Base-by-base conservation (phyloP, 2,888 invertebrate genomes). In the Plebejus melissa region DNA sequence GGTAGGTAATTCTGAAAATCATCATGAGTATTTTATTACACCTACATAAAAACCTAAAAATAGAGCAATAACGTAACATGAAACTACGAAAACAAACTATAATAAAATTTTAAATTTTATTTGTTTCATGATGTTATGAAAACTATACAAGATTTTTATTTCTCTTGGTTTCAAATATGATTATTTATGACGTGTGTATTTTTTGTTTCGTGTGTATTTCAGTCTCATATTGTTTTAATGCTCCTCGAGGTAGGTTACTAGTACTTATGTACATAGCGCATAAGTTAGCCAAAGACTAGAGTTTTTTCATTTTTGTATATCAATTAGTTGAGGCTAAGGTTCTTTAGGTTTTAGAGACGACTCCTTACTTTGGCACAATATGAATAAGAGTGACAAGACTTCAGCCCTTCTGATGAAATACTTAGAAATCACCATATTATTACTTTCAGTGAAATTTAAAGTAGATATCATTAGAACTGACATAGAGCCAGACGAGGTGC, bases 401-500 rank as follows among this genome's bases (percentile, higher is more conserved):
- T 9, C 46, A 11, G 9, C 46, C 11, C 6, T 46, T 46, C 46
- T 46, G 46, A 46, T 46, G 11, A 22, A 58, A 58, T 58, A 58
- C 22, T n/a, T 16, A 58, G 7, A 54, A 54, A 54, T 54, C 16
- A 46, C 46, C 57, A 57, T n/a, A 57, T 57, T n/a, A 57, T 57
- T n/a, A 60, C 60, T 60, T 60, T 60, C 60, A 60, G 32, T 65
- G 32, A 65, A 65, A 4, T 65, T 65, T 16, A 65, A 65, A 32
- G 13, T 65, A 32, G 85, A 2, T 81, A 83, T 0, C 77, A 78
- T 2, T 16, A 65, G 65, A 36, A 65, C 65, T 65, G 65, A 65
- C 5, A 36, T 69, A 7, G 70, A 80, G 3, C 76, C 79, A 0
- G 11, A 78, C 1, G 79, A 87, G 0, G 80, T 88, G 3, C 84